phyloP scores from a whole-genome alignment of 2,888 invertebrate genomes.

The Brassicogethes aeneus region DNA sequence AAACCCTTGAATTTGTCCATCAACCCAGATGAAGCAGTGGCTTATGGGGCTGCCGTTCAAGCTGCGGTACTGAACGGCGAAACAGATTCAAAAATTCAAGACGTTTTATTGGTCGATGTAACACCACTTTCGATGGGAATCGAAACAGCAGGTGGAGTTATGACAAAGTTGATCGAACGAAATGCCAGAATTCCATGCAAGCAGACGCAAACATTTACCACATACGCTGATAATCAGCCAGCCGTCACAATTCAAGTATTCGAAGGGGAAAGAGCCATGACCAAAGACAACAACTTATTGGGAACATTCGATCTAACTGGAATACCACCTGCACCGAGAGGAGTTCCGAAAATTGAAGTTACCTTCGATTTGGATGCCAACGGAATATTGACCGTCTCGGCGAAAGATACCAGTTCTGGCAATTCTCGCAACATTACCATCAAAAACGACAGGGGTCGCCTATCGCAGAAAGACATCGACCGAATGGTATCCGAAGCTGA shows the following conservation, averaged over 20 bases:
- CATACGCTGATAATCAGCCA: conserved; percentile 59
- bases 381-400: conserved; percentile 54
- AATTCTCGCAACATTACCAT: conserved; percentile 69
- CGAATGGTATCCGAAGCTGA: conserved; percentile 66
- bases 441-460: conserved; percentile 69
- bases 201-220: conserved; percentile 50
- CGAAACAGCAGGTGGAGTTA: conserved; percentile 73
- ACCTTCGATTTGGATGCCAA: conserved; percentile 69
- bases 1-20: conserved; percentile 34
- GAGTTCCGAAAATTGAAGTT: conserved; percentile 60
- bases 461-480: conserved; percentile 71
- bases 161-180: conserved; percentile 53
- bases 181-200: conserved; percentile 48
- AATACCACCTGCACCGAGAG: conserved; percentile 61
- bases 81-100: conserved; percentile 63
- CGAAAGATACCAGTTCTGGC: conserved; percentile 51
- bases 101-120: conserved; percentile 60
- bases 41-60: conserved; percentile 36
- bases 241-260: conserved; percentile 51
- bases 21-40: conserved; percentile 37
- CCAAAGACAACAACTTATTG: conserved; percentile 66
- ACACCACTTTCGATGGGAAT: conserved; percentile 62
- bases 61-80: conserved; percentile 33
- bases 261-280: conserved; percentile 71
- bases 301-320: conserved; percentile 58